phyloP scores from a whole-genome alignment of 1,140 invertebrate species.

The Melipona quadrifasciata region DNA sequence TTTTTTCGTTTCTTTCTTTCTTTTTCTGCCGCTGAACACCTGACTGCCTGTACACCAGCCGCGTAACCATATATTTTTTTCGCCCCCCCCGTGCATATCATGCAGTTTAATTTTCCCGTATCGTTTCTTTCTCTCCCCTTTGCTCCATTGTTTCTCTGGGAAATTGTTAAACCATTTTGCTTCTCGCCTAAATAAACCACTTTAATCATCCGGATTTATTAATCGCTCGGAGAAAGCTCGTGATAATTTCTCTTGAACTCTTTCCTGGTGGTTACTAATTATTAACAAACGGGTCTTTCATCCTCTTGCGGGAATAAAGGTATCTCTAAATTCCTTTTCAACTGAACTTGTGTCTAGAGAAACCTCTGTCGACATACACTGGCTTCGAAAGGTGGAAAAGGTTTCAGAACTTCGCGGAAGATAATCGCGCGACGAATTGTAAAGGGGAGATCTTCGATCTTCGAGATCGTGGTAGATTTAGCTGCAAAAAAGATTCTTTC shows the following conservation, averaged over 20 bases:
- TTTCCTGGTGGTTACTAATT: not conserved
- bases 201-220: too few relatives aligned
- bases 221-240: not conserved
- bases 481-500: too few relatives aligned
- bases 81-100: not conserved
- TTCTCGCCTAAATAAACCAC: not conserved
- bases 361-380: too few relatives aligned
- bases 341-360: too few relatives aligned
- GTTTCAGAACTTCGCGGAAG: too few relatives aligned
- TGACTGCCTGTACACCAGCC: not conserved
- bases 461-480: too few relatives aligned
- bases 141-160: not conserved
- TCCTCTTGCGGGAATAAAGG: too few relatives aligned
- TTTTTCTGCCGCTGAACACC: not conserved
- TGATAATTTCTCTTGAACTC: not conserved
- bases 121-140: not conserved
- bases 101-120: not conserved
- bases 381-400: too few relatives aligned
- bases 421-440: too few relatives aligned
- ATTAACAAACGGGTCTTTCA: not conserved
- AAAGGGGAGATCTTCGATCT: too few relatives aligned
- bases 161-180: not conserved
- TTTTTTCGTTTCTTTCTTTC: too few relatives aligned
- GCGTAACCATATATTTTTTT: constrained; percentile 4
- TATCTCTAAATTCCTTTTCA: too few relatives aligned